A percentile compares a stretch with the other conserved stretches of the same genome.
Evolutionary conservation across 1,140 invertebrate genomes (phyloP).

Genomic region (Lepidurus packardi): DNA sequence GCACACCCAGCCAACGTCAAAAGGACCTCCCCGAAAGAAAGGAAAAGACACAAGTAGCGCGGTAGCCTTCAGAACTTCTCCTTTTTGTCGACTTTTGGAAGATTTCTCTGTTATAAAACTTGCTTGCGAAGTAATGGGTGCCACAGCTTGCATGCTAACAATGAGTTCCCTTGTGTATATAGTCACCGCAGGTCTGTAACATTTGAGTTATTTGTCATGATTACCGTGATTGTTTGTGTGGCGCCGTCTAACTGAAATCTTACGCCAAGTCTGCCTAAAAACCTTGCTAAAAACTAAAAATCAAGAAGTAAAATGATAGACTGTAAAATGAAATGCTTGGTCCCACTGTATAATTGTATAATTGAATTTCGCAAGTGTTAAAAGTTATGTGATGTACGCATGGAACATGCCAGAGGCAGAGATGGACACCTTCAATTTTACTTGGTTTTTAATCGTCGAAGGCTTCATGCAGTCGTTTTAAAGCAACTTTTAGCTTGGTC

Average conservation of each 20-base stretch:
- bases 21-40: conserved; percentile 18
- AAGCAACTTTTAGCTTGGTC: background rate
- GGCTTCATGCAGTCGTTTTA: background rate
- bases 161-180: background rate
- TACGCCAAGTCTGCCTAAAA: background rate
- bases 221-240: background rate
- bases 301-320: background rate
- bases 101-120: background rate
- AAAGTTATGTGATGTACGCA: background rate
- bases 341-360: background rate
- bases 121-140: background rate
- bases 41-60: background rate
- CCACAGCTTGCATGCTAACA: conserved; percentile 21
- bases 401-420: background rate
- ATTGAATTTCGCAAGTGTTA: background rate
- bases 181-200: background rate
- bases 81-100: background rate
- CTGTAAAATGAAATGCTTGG: background rate
- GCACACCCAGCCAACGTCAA: background rate
- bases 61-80: background rate
- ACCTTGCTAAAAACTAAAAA: background rate
- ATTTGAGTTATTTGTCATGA: conserved; percentile 11
- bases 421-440: too few relatives aligned
- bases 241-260: background rate
- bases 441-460: background rate